Evolutionary conservation across 2,113 vertebrate species (phyloP), one percentile per base, ranked within the genome.

Genomic region (Rhea americana): DNA sequence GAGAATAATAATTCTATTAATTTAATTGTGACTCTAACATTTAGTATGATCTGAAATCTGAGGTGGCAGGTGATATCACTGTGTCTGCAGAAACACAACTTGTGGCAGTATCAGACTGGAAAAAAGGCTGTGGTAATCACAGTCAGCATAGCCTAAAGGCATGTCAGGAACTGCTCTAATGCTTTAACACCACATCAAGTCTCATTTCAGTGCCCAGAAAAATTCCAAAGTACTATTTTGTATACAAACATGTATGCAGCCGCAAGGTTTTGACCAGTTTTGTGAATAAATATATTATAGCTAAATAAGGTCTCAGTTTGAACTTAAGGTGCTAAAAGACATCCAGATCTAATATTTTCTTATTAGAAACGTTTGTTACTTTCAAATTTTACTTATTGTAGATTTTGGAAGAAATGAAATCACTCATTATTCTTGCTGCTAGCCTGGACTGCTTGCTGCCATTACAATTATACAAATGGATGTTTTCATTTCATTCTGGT

Each of bases 401-500:
- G 37, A 37, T 55, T 88, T 62, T 63, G 43, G 74, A 91, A 56
- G 19, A 89, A 89, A 72, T 84, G 53, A 56, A 56, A 84, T 61
- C 75, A 61, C 9, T 68, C 1, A 1, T 82, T 78, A 68, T 7
- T 80, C 43, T 45, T 48, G 25, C 13, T 63, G 9, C 65, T 88
- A 78, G 21, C 16, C 30, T 68, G 47, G 62, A 73, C 66, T 53
- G 5, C 32, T 84, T 88, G 65, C 8, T 0, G 0, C 22, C 53
- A 25, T 74, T 75, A 53, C 8, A 62, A 41, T 65, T 84, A 68
- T n/a, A 94, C 41, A 86, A 84, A 85, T 62, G 7, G 22, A 24
- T 79, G 21, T 1, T 37, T 95, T 88, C 91, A 11, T 89, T 93
- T 88, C 47, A 28, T 86, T 82, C 20, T 76, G 6, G 22, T 88